phyloP scores from a whole-genome alignment of 2,113 vertebrate genomes.

The Trinectes maculatus region DNA sequence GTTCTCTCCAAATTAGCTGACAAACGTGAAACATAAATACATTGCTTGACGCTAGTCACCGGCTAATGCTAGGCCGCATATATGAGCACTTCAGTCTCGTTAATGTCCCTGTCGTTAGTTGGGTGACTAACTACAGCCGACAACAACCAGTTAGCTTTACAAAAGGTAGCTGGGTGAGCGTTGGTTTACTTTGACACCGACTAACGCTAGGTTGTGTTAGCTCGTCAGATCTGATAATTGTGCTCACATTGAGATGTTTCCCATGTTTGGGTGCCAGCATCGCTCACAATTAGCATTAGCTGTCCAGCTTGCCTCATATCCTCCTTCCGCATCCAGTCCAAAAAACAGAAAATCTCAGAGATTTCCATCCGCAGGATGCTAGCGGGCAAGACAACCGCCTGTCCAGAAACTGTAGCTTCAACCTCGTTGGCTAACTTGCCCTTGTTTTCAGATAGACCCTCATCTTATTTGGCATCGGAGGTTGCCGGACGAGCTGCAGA shows the following conservation, averaged over 20 bases:
- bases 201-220: constrained; percentile 20
- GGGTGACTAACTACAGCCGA: constrained; percentile 19
- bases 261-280: constrained; percentile 42
- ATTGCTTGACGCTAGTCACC: constrained; percentile 37
- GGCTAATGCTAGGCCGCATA: constrained; percentile 72
- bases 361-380: constrained; percentile 63
- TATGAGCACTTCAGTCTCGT: constrained; percentile 33
- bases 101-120: constrained; percentile 31
- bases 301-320: constrained; percentile 68
- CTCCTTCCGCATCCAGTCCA: constrained; percentile 74
- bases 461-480: constrained; percentile 51
- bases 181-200: constrained; percentile 16
- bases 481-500: constrained; percentile 6
- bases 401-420: constrained; percentile 50
- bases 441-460: constrained; percentile 39
- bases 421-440: constrained; percentile 61
- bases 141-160: constrained; percentile 27
- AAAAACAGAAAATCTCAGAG: constrained; percentile 61
- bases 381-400: constrained; percentile 35
- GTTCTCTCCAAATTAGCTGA: constrained; percentile 4
- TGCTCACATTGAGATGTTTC: constrained; percentile 47
- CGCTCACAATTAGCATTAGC: constrained; percentile 69
- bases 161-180: neutral
- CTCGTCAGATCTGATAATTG: constrained; percentile 13
- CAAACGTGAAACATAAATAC: constrained; percentile 30